A percentile compares a stretch with the other conserved stretches of the same genome.
Evolutionary conservation across 2,113 vertebrate species (phyloP).

Genomic region (Microcebus lehilahytsara): DNA sequence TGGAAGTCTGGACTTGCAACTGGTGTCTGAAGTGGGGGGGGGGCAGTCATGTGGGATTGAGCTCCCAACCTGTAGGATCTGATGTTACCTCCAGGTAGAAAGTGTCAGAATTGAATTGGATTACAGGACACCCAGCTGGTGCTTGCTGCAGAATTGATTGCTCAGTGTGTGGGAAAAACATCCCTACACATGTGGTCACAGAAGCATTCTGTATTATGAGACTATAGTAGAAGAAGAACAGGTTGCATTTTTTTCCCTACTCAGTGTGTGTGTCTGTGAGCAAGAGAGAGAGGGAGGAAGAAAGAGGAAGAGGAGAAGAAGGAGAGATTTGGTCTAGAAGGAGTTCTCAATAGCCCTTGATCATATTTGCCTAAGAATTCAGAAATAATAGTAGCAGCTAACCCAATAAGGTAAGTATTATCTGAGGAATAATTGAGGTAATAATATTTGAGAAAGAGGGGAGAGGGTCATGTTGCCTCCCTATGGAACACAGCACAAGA

Average conservation of each 20-base stretch:
- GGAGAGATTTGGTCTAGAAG: not conserved
- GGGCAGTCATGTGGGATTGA: not conserved
- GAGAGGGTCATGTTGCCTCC: not conserved
- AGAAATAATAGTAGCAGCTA: not conserved
- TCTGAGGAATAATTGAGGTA: not conserved
- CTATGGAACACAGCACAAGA: not conserved
- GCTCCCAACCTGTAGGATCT: not conserved
- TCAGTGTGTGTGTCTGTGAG: not conserved
- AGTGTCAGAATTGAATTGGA: not conserved
- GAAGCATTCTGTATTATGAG: not conserved
- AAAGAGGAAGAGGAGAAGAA: not conserved
- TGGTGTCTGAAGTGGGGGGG: no score
- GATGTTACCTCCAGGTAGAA: no score
- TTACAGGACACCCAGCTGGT: not conserved
- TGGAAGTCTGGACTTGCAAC: not conserved
- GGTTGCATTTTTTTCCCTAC: not conserved
- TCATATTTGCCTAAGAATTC: slow-evolving; percentile 5
- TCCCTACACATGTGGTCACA: not conserved
- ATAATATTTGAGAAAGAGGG: not conserved
- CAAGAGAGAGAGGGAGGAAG: not conserved
- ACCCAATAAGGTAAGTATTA: not conserved
- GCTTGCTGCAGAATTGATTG: not conserved
- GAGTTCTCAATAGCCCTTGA: not conserved
- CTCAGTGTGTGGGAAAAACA: not conserved
- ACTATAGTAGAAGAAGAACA: not conserved